Evolutionary conservation across 2,888 invertebrate genomes (phyloP), one percentile per base, ranked within the genome.

Genomic region (Cataglyphis rosenhaueri): DNA sequence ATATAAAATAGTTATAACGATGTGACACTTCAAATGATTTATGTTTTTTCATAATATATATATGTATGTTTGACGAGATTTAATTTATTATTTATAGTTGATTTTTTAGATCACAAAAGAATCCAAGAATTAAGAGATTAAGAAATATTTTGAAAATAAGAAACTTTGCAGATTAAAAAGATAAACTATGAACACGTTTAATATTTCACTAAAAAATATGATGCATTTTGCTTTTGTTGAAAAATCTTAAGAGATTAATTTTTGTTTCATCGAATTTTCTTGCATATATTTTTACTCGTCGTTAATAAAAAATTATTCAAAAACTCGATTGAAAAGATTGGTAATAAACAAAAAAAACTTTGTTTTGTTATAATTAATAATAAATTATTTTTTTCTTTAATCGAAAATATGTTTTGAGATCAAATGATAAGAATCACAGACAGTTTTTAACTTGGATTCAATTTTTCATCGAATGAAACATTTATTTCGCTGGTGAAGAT

Each of bases 1-100:
- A 59, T 79, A 73, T 73, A 73, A 73, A 73, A 59, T 79, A 59
- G 52, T 71, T 73, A 48, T 32, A 59, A 79, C 44, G 41, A 57
- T 57, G 41, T 41, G 70, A 44, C 21, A 59, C 21, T 71, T 57
- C 32, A 35, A 44, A 59, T 21, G 57, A 59, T 78, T 59, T 71
- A 41, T 21, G 76, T 70, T 35, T 41, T 41, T 44, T 57, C 78
- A 29, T 18, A 18, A 71, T 57, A n/a, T 10, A n/a, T 10, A 70
- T 57, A 25, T 18, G 18, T 57, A 25, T 18, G 12, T 79, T 35
- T 12, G 2, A 35, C 12, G 25, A 59, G 41, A 79, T 59, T 57
- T 44, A 4, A 44, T 44, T 52, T 52, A n/a, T 52, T 57, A 71
- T 44, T 44, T 18, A 21, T 44, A 59, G 35, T 59, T 32, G 35